Evolutionary conservation across 2,888 invertebrate species (phyloP).

Genomic region (Dasysyrphus tricinctus): DNA sequence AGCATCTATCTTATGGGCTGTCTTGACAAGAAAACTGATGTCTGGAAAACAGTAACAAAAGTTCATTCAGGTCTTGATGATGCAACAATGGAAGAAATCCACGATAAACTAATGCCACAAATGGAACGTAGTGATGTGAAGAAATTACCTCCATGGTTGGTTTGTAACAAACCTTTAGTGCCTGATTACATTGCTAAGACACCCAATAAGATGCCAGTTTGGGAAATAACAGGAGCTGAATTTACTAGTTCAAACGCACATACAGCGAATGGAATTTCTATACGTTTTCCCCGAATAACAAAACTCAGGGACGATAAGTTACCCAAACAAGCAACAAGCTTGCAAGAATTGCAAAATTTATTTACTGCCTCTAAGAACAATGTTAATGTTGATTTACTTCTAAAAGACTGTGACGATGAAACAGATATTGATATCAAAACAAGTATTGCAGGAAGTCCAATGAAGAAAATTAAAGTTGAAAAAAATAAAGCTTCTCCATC

Average conservation of each 20-base stretch:
- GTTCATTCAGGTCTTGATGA: conserved; percentile 95
- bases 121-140: conserved; percentile 91
- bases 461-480: conserved; percentile 59
- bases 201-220: conserved; percentile 94
- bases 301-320: conserved; percentile 92
- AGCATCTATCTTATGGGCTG: conserved; percentile 98
- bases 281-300: conserved; percentile 95
- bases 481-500: conserved; percentile 32
- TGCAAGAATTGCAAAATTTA: conserved; percentile 88
- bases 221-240: conserved; percentile 96
- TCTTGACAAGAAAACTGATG: conserved; percentile 86
- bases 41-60: conserved; percentile 97
- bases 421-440: conserved; percentile 60
- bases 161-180: conserved; percentile 91
- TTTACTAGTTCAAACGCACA: conserved; percentile 92
- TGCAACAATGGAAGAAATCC: conserved; percentile 90
- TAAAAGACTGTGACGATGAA: conserved; percentile 77
- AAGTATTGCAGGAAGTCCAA: conserved; percentile 57
- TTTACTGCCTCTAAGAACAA: conserved; percentile 87
- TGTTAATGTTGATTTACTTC: conserved; percentile 82
- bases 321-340: conserved; percentile 92
- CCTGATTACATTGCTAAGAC: conserved; percentile 95
- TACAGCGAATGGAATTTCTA: conserved; percentile 96
- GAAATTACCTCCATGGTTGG: conserved; percentile 91
- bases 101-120: conserved; percentile 85